Conservation (phyloP, 2,797 vertebrate genomes). For the Amphiprion clarkii region DNA sequence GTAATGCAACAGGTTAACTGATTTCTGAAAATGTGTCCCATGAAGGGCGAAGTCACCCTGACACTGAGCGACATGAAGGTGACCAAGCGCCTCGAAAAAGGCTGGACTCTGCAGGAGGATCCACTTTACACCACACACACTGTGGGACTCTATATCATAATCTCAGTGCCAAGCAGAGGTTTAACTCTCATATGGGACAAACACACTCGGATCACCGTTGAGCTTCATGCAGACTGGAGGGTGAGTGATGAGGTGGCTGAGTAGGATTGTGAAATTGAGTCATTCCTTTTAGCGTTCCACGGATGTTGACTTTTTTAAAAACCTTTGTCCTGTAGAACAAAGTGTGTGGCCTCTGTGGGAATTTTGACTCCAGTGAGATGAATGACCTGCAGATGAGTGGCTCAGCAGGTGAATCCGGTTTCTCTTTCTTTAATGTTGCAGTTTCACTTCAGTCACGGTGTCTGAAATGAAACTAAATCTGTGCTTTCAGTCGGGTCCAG, state of each 20-base stretch:
- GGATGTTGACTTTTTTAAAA: background rate
- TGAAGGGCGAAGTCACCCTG: slow-evolving; percentile 71
- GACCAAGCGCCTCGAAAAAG: slow-evolving; percentile 37
- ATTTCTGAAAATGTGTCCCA: background rate
- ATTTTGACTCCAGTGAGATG: slow-evolving; percentile 82
- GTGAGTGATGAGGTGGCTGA: slow-evolving; percentile 45
- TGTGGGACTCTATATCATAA: slow-evolving; percentile 81
- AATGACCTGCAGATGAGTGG: slow-evolving; percentile 80
- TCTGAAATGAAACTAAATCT: background rate
- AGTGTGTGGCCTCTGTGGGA: slow-evolving; percentile 85
- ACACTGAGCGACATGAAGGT: slow-evolving; percentile 80
- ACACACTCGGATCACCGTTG: slow-evolving; percentile 79
- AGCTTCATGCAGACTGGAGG: slow-evolving; percentile 72
- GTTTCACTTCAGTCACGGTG: background rate
- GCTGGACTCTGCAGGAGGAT: slow-evolving; percentile 19
- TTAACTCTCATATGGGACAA: slow-evolving; percentile 86
- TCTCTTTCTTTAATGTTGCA: background rate
- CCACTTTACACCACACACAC: slow-evolving; percentile 75
- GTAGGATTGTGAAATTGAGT: background rate
- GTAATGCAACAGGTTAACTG: background rate
- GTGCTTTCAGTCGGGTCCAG: slow-evolving; percentile 47
- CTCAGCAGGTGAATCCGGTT: slow-evolving; percentile 49
- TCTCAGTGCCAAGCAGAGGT: slow-evolving; percentile 74
- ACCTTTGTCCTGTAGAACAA: slow-evolving; percentile 59
- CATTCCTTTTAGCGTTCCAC: background rate